A percentile compares a stretch with the other conserved stretches of the same genome.
Evolutionary conservation across 2,797 vertebrate genomes (phyloP).

Genomic region (Chelon labrosus): DNA sequence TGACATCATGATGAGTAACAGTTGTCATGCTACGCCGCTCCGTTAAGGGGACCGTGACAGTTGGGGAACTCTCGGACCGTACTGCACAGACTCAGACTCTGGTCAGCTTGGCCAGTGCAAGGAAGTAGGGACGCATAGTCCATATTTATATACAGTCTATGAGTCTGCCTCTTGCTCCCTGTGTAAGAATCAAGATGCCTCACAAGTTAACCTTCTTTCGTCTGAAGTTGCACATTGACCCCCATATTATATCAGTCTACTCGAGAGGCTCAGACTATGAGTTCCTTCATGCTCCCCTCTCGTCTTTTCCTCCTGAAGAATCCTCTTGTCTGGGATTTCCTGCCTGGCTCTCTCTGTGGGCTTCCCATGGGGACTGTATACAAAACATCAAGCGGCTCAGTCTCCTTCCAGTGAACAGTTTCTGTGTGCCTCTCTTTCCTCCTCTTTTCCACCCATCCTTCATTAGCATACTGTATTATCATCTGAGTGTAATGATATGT

Average conservation of each 20-base stretch:
- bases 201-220: background rate
- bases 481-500: conserved; percentile 73
- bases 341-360: conserved; percentile 32
- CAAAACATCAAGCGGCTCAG: conserved; percentile 43
- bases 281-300: conserved; percentile 18
- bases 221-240: conserved; percentile 12
- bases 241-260: background rate
- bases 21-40: too few species aligned
- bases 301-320: conserved; percentile 32
- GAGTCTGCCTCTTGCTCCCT: too few species aligned
- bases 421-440: conserved; percentile 12
- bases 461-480: conserved; percentile 53
- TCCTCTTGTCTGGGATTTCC: conserved; percentile 61
- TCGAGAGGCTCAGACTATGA: conserved; percentile 2
- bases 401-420: conserved; percentile 38
- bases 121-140: too few species aligned
- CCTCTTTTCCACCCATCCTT: conserved; percentile 32
- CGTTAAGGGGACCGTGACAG: too few species aligned
- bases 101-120: too few species aligned
- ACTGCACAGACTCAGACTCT: too few species aligned
- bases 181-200: too few species aligned
- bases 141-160: too few species aligned
- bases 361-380: conserved; percentile 37
- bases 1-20: too few species aligned
- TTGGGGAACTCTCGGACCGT: too few species aligned